These are phyloP conservation scores for Erannis defoliaria DNA, from an alignment of 2,888 invertebrate genomes.

Conservation along the genomic window DNA sequence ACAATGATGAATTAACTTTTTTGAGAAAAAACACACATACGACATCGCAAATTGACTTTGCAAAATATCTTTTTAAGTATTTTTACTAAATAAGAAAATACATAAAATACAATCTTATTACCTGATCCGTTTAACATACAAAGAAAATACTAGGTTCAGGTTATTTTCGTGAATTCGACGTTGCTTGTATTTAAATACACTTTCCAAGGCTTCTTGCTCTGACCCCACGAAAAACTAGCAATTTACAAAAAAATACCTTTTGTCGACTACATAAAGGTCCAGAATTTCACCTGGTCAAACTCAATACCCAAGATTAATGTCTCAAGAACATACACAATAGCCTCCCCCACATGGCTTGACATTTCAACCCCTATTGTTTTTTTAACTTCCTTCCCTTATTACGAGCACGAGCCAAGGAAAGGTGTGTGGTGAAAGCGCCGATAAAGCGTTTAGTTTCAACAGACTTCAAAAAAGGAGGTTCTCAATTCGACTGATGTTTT, in stretches of 20 bases:
- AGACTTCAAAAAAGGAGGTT: constrained; percentile 16
- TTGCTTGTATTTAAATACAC: too few relatives aligned
- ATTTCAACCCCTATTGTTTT: constrained; percentile 71
- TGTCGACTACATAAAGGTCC: constrained; percentile 45
- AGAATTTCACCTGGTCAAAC: constrained; percentile 74
- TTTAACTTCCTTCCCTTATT: constrained; percentile 76
- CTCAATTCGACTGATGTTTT: background rate
- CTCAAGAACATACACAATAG: constrained; percentile 69
- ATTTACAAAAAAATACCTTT: constrained; percentile 29
- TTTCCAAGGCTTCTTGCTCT: constrained; percentile 1
- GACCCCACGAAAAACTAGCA: constrained; percentile 27
- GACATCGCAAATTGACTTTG: too few relatives aligned
- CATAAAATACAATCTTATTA: too few relatives aligned
- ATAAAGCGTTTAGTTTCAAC: constrained; percentile 64
- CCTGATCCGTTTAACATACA: too few relatives aligned
- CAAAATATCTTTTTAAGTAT: too few relatives aligned
- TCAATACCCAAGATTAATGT: constrained; percentile 77
- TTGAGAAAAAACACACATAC: too few relatives aligned
- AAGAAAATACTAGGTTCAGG: too few relatives aligned
- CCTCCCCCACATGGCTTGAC: constrained; percentile 80
- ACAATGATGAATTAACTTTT: too few relatives aligned
- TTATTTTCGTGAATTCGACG: too few relatives aligned
- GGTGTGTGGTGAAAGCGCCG: constrained; percentile 82
- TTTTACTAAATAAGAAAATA: too few relatives aligned
- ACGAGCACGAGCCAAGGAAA: constrained; percentile 77